Evolutionary conservation across 2,797 vertebrate species (phyloP), one percentile per base, ranked within the genome.

Genomic region (Nyctalus aviator): DNA sequence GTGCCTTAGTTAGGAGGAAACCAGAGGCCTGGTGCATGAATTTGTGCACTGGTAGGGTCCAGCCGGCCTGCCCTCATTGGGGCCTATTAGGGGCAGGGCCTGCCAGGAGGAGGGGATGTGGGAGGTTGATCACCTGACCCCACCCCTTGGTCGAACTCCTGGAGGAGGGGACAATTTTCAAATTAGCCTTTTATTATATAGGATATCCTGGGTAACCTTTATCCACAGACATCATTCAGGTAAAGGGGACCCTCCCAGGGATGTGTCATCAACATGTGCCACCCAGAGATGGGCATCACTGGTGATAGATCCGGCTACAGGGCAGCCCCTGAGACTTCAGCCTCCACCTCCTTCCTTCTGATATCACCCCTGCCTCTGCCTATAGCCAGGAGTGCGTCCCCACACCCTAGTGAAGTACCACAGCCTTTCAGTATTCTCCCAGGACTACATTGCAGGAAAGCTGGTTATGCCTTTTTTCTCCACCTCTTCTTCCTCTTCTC

Each of bases 281-380:
- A 6, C 71, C 35, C 41, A 41, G 69, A 20, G 37, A 35, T 17
- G 27, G 50, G 37, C 44, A 46, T n/a, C 46, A 46, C 85, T 1
- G 9, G 4, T 2, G 23, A 59, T 23, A 30, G 8, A 72, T 78
- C 32, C n/a, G 76, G 27, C 41, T 35, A 32, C 4, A 30, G n/a
- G 8, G 13, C 17, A 3, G 8, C 48, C n/a, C 9, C 41, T 25
- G 3, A 0, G 30, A 8, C 50, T n/a, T 77, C 53, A 66, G 5
- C 41, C 25, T 37, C 30, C 1, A 15, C 53, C 48, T 44, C 55
- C 21, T 15, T 35, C 25, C 17, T 53, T 35, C 13, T 25, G 23
- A 14, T 7, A 3, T 17, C 37, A 2, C n/a, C 27, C 15, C 48
- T 55, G 44, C 44, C 21, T 13, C 32, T 0, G 0, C 27, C 27